phyloP scores from a whole-genome alignment of 2,797 vertebrate species.

The Acipenser transmontanus region DNA sequence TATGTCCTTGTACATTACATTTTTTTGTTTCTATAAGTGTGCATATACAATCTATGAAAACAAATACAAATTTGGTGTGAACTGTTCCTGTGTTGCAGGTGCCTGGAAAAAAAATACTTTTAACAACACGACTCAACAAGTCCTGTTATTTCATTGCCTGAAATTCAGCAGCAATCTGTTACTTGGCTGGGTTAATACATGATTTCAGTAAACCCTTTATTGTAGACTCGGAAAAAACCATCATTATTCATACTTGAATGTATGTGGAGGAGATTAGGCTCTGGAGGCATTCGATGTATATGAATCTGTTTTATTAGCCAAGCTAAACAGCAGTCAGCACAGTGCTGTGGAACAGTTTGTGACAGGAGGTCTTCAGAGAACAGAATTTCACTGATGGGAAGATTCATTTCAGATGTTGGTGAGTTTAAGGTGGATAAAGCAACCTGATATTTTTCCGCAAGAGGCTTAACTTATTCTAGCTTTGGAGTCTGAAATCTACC shows the following conservation, averaged over 20 bases:
- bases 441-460: slow-evolving; percentile 1
- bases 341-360: background rate
- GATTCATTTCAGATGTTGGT: slow-evolving; percentile 1
- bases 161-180: background rate
- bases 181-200: background rate
- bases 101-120: too few relatives aligned
- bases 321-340: background rate
- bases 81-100: too few relatives aligned
- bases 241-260: background rate
- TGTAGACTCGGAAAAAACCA: background rate
- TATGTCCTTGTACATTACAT: too few relatives aligned
- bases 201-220: background rate
- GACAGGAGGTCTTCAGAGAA: background rate
- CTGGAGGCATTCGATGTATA: background rate
- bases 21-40: too few relatives aligned
- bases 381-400: background rate
- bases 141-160: too few relatives aligned
- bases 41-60: too few relatives aligned
- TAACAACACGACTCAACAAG: too few relatives aligned
- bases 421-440: background rate
- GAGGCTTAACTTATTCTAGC: background rate
- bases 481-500: background rate
- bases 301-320: background rate
- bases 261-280: background rate
- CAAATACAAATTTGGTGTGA: too few relatives aligned